Base-by-base conservation (phyloP, 1,140 invertebrate genomes). In the Hestina assimilis region DNA sequence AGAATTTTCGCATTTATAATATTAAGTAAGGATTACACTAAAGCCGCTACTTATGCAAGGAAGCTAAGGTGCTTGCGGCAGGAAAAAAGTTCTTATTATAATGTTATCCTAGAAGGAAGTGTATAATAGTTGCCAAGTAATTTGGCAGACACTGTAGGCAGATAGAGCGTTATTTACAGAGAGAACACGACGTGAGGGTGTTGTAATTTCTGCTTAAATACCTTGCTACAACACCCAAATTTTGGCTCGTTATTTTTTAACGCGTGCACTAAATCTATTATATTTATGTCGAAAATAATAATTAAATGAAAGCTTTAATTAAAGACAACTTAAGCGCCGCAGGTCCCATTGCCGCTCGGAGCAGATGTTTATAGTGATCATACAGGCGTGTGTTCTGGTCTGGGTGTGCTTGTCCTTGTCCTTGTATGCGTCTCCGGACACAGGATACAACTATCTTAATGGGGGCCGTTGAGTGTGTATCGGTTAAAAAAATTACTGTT, bases 111-210 rank as follows among this genome's bases (percentile, higher is more conserved):
- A 57, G 48, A 69, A 69, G 76, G 71, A 77, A 79, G 73, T 75
- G 70, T 53, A 67, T 61, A 80, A 73, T 59, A 76, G 71, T 62
- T 84, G 81, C 81, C 81, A 84, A 82, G 79, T 70, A 78, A 84
- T 84, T 84, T 82, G 81, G 81, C 81, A 78, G 69, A 51, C 54
- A 66, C 51, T 42, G 53, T 41, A 43, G 40, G 46, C 53, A 51
- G 53, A 62, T 62, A 62, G 12, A 56, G 69, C 71, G 69, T 82
- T 82, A 80, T 83, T 83, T 83, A 83, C 77, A 62, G 61, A 67
- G 59, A 68, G 75, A 55, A 70, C 76, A 72, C 66, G 70, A 58
- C 63, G 59, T 43, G 55, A 66, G 59, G 66, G 54, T 40, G 31
- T 62, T 47, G 54, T 62, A 62, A 57, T 33, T 57, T 38, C 24